Percentiles rank a stretch among this genome's conserved stretches.
These are phyloP conservation scores for Plagodis pulveraria DNA, from an alignment of 2,888 invertebrate species.

Conservation along the genomic window DNA sequence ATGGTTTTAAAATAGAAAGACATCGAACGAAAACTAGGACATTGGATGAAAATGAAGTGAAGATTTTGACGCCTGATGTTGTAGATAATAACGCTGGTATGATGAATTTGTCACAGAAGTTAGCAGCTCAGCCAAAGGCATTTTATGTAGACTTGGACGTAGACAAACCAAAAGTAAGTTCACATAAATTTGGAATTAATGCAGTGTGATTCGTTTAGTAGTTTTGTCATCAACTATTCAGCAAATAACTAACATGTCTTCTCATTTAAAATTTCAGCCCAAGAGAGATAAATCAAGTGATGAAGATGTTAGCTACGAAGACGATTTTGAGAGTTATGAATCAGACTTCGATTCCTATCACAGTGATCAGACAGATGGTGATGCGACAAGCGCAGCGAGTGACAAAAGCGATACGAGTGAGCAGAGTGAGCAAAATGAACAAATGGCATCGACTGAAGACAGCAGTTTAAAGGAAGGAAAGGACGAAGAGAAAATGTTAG, in stretches of 20 bases:
- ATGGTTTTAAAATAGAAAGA: slow-evolving; percentile 42
- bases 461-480: slow-evolving; percentile 50
- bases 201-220: too few species aligned
- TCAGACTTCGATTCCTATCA: slow-evolving; percentile 80
- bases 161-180: slow-evolving; percentile 44
- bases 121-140: slow-evolving; percentile 70
- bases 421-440: slow-evolving; percentile 22
- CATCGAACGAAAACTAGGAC: slow-evolving; percentile 73
- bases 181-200: too few species aligned
- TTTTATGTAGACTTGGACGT: slow-evolving; percentile 70
- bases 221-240: neutral
- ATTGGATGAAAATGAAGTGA: slow-evolving; percentile 72
- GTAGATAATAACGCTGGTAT: slow-evolving; percentile 72
- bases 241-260: neutral
- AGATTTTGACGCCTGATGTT: slow-evolving; percentile 59
- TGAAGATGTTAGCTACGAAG: slow-evolving; percentile 75
- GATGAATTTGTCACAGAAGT: slow-evolving; percentile 57
- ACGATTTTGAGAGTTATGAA: slow-evolving; percentile 82
- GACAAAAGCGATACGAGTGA: slow-evolving; percentile 19
- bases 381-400: slow-evolving; percentile 19
- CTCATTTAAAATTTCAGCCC: slow-evolving; percentile 22
- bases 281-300: slow-evolving; percentile 56
- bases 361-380: slow-evolving; percentile 39
- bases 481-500: slow-evolving; percentile 74
- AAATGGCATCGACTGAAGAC: slow-evolving; percentile 21